Percentiles rank a stretch among this genome's conserved stretches.
These are phyloP conservation scores for Gambelia wislizenii DNA, from an alignment of 2,797 vertebrate species.

Conservation along the genomic window DNA sequence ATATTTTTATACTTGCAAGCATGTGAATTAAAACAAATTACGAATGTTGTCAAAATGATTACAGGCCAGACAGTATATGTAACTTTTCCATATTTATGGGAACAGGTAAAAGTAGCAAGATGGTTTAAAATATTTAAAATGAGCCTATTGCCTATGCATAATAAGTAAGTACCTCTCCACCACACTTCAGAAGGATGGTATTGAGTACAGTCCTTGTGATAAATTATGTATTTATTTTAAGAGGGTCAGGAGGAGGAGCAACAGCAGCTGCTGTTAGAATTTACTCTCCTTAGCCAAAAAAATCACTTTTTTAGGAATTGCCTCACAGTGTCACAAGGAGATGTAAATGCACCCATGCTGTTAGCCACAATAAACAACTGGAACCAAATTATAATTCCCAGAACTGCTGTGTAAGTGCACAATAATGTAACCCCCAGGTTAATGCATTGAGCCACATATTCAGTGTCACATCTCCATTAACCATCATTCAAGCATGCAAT, in stretches of 20 bases:
- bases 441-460: constrained; percentile 16
- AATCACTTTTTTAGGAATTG: constrained; percentile 58
- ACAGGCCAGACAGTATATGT: constrained; percentile 36
- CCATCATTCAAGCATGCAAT: background rate
- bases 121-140: constrained; percentile 77
- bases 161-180: constrained; percentile 65
- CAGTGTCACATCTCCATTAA: background rate
- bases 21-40: constrained; percentile 67
- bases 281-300: constrained; percentile 69
- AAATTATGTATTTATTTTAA: constrained; percentile 77
- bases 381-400: constrained; percentile 45
- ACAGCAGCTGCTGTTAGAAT: constrained; percentile 55
- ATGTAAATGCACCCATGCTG: constrained; percentile 56
- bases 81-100: constrained; percentile 61
- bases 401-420: constrained; percentile 2
- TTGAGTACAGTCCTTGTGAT: constrained; percentile 73
- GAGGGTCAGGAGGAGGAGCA: constrained; percentile 61
- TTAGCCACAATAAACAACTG: constrained; percentile 52
- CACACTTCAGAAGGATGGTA: constrained; percentile 70
- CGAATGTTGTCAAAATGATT: constrained; percentile 59
- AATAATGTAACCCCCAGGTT: constrained; percentile 24
- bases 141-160: constrained; percentile 66
- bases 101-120: constrained; percentile 71
- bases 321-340: constrained; percentile 49
- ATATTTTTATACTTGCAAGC: constrained; percentile 57